A percentile compares a stretch with the other conserved stretches of the same genome.
phyloP scores from a whole-genome alignment of 2,888 invertebrate genomes.

The Dasypogon diadema region DNA sequence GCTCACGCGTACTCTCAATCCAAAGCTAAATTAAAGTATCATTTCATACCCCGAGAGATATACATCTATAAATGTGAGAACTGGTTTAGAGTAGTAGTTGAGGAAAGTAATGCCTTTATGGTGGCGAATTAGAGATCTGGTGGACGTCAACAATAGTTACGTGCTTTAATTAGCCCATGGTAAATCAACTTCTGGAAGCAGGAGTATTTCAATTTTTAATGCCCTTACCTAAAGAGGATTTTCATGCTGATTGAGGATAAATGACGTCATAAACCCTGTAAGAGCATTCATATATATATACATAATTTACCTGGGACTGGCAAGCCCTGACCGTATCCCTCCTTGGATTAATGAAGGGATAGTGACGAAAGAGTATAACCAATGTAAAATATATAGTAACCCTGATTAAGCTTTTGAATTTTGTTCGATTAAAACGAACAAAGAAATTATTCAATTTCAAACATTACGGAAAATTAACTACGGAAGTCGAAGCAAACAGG shows the following conservation, averaged over 20 bases:
- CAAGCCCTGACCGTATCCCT: background rate
- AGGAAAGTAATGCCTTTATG: background rate
- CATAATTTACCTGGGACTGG: background rate
- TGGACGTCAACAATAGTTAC: background rate
- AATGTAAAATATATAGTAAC: background rate
- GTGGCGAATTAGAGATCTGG: background rate
- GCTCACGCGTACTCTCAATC: conserved; percentile 14
- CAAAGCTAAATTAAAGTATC: conserved; percentile 22
- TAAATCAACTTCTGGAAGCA: background rate
- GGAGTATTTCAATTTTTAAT: conserved; percentile 21
- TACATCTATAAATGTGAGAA: conserved; percentile 19
- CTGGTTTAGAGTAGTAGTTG: background rate
- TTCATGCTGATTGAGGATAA: conserved; percentile 17
- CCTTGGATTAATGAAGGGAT: conserved; percentile 2
- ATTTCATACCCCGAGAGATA: background rate
- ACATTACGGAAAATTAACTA: background rate
- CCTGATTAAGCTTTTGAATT: background rate
- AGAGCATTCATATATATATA: conserved; percentile 15
- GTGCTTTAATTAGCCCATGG: background rate
- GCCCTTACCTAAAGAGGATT: conserved; percentile 8
- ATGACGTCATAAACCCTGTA: conserved; percentile 10
- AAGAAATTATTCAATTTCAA: background rate
- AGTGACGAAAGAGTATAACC: background rate
- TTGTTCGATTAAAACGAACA: background rate
- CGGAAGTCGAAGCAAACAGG: background rate